Evolutionary conservation across 2,797 vertebrate species (phyloP), one percentile per base, ranked within the genome.

Genomic region (Parauchenoglanis ngamensis): DNA sequence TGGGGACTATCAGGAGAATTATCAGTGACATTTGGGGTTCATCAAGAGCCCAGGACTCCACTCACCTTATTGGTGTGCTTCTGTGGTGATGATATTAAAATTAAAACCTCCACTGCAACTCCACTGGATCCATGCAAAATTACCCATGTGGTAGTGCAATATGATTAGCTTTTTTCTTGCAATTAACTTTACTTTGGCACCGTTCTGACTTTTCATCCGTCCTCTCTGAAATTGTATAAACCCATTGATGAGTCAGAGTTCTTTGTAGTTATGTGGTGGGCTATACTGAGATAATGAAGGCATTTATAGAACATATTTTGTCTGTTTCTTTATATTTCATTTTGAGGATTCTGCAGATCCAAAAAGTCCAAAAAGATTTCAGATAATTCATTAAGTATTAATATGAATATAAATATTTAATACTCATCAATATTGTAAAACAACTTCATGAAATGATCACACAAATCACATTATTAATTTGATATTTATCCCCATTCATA

Each of bases 1-100:
- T 23, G 96, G 96, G 86, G 94, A 94, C 92, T 96, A 94, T 92
- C 95, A 97, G 92, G 96, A 96, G 28, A 83, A 87, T 40, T 96
- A 95, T 90, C 97, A 97, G 93, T 93, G 92, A 95, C 92, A 87
- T 7, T 3, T 63, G 0, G 3, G 28, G 56, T 67, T 87, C 72
- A 46, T 46, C 31, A 2, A 19, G 67, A 81, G 28, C 54, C 31
- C 70, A 65, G 85, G 88, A 92, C 88, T 91, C 83, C 84, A 76
- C 87, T 85, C 88, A 86, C 78, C 84, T 86, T 59, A 63, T 13
- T 49, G 56, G 40, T 54, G 52, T 75, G 72, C 40, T 85, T 77
- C 44, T 52, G 28, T 77, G 44, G 28, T 80, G 35, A 85, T 84
- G 59, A 85, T 61, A 82, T 70, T 35, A 85, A 57, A 46, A 82